These are phyloP conservation scores for Cyrtonyx montezumae DNA, from an alignment of 2,113 vertebrate species.

Conservation along the genomic window DNA sequence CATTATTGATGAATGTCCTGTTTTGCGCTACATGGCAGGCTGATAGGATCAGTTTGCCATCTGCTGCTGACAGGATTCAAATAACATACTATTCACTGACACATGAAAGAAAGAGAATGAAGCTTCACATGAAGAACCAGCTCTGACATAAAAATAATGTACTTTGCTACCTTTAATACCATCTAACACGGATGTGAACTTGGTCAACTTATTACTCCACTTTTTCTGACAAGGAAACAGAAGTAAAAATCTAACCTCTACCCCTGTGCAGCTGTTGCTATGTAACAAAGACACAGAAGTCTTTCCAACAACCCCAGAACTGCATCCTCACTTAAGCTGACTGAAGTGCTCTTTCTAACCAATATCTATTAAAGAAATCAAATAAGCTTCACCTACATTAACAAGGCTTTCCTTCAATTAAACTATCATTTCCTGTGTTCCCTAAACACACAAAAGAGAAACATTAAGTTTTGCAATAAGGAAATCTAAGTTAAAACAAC, in stretches of 20 bases:
- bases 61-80: conserved; percentile 8
- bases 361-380: background rate
- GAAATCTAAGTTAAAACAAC: background rate
- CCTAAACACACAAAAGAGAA: background rate
- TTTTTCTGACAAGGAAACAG: background rate
- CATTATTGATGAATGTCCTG: conserved; percentile 10
- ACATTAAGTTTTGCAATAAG: background rate
- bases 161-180: background rate
- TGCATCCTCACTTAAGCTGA: background rate
- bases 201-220: background rate
- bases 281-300: background rate
- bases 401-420: background rate
- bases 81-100: background rate
- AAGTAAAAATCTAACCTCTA: background rate
- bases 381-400: background rate
- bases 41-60: background rate
- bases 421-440: background rate
- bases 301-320: background rate
- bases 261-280: background rate
- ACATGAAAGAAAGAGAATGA: background rate
- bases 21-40: fast-evolving
- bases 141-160: background rate
- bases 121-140: background rate
- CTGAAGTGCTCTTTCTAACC: background rate
- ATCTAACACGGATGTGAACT: background rate